Percentiles rank a stretch among this genome's conserved stretches.
These are phyloP conservation scores for Drosophila nr. fundita DNA, from an alignment of 2,888 invertebrate species.

Conservation along the genomic window DNA sequence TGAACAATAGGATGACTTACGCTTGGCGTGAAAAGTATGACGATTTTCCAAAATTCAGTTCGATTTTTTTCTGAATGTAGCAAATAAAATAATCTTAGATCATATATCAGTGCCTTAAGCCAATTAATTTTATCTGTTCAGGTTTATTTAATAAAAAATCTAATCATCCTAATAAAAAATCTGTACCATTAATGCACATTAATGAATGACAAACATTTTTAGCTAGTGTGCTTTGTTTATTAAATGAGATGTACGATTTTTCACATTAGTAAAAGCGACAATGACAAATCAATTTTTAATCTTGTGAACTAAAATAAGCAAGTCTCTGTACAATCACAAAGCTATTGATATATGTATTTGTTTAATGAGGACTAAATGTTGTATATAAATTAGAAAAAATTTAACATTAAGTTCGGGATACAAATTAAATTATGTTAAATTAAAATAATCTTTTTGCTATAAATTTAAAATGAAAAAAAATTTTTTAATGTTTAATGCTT, in stretches of 20 bases:
- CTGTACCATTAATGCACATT: background rate
- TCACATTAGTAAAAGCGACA: background rate
- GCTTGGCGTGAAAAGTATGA: accelerated
- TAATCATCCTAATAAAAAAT: background rate
- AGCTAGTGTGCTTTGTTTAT: background rate
- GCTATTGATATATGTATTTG: background rate
- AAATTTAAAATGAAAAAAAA: background rate
- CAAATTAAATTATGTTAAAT: background rate
- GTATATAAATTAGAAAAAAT: accelerated
- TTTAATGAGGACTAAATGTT: background rate
- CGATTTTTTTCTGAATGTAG: background rate
- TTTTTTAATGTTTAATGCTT: no score
- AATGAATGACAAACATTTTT: background rate
- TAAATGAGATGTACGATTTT: background rate
- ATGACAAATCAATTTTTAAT: background rate
- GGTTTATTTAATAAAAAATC: background rate
- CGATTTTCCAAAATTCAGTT: background rate
- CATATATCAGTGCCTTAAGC: background rate
- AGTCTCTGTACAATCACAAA: background rate
- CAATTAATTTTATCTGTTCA: background rate
- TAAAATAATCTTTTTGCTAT: background rate
- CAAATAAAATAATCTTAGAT: background rate
- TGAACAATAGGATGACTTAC: background rate
- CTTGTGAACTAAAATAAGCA: background rate
- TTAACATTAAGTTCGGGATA: background rate